phyloP scores from a whole-genome alignment of 53 echinoderm and acorn worm species.

The Glandiceps talaboti region DNA sequence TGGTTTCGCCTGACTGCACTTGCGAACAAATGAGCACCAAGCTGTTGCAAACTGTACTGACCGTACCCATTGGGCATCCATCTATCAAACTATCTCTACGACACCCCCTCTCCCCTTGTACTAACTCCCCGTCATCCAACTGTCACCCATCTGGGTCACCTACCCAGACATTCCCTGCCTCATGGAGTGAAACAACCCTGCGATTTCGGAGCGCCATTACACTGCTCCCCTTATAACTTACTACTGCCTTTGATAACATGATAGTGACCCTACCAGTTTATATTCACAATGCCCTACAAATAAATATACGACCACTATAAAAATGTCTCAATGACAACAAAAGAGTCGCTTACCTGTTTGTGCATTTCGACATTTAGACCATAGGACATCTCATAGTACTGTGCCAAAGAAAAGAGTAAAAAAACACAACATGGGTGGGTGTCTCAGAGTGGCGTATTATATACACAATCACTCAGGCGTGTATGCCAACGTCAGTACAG shows the following conservation, averaged over 20 bases:
- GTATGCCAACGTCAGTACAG: neutral
- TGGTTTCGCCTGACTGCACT: neutral
- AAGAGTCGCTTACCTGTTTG: conserved; percentile 69
- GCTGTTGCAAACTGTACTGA: neutral
- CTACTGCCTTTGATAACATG: no score
- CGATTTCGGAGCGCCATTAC: no score
- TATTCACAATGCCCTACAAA: neutral
- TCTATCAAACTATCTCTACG: no score
- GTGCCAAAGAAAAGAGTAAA: no score
- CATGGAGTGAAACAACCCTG: no score
- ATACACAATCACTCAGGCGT: neutral
- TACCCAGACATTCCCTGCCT: no score
- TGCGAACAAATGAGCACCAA: no score
- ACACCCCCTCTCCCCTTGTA: no score
- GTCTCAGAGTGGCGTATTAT: neutral
- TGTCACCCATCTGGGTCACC: no score
- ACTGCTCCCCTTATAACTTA: no score
- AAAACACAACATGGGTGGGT: no score
- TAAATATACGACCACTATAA: neutral
- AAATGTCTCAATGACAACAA: neutral
- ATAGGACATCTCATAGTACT: conserved; percentile 99
- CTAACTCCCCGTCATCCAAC: no score
- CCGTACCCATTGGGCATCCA: neutral
- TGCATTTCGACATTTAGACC: conserved; percentile 99
- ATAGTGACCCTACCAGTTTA: neutral